Evolutionary conservation across 2,113 vertebrate genomes (phyloP).

Genomic region (Aythya baeri): DNA sequence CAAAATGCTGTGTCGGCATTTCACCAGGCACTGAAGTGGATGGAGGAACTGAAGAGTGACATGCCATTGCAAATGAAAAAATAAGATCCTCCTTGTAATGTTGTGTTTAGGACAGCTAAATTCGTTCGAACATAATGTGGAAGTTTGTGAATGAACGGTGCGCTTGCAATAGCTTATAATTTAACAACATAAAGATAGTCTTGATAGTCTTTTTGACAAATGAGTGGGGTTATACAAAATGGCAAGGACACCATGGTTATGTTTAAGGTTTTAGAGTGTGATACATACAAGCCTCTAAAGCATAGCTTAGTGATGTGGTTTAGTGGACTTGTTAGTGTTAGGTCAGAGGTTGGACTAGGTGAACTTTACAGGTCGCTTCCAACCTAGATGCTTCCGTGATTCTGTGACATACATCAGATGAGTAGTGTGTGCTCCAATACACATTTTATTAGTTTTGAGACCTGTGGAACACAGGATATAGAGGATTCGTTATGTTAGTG

Average conservation of each 20-base stretch:
- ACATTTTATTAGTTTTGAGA: fast-evolving
- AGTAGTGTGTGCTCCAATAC: fast-evolving
- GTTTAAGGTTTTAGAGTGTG: not conserved
- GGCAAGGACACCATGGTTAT: not conserved
- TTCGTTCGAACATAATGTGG: not conserved
- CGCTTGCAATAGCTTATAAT: not conserved
- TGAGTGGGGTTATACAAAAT: not conserved
- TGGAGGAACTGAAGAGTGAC: not conserved
- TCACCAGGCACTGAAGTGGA: not conserved
- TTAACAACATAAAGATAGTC: not conserved
- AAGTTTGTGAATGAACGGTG: not conserved
- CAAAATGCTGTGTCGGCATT: not conserved
- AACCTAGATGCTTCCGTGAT: not conserved
- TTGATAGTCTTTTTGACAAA: not conserved
- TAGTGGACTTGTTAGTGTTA: no score
- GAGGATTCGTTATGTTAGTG: not conserved
- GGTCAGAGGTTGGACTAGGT: no score
- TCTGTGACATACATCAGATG: fast-evolving
- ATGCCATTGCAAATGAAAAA: not conserved
- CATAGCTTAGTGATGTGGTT: no score
- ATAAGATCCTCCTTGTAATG: not conserved
- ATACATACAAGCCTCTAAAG: no score
- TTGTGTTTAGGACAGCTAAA: not conserved
- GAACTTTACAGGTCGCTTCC: no score
- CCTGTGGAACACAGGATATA: no score